Base-by-base conservation (phyloP, 1,140 invertebrate species). In the Diprion similis region DNA sequence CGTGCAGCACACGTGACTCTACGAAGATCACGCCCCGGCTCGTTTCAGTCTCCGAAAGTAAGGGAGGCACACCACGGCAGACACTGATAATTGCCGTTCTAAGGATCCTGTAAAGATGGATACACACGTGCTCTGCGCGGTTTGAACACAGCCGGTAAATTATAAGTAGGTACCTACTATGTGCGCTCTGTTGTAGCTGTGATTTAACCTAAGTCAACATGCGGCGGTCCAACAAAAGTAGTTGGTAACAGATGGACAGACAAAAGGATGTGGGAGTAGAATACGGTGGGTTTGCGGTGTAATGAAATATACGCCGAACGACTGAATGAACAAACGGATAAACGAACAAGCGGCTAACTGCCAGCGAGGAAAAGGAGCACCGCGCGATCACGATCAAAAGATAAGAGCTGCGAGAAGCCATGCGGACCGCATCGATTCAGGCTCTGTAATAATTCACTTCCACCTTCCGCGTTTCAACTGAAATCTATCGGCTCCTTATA, bases 191-290 rank as follows among this genome's bases (percentile, higher is more conserved):
- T 17, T 64, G 17, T 64, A 46, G 37, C 15, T 37, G 76, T 82
- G 81, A 84, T 84, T 83, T 81, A 83, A 79, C 81, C 73, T 73
- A 66, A 77, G 78, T 73, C 71, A 72, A 72, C 71, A 59, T 37
- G 24, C 24, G 24, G 24, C 24, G 24, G 24, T 37, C 24, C 75
- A 84, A 84, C 83, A 81, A 84, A 83, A 84, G 83, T 83, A 83
- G 82, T 37, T 6, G 24, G 24, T 37, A 37, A 37, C 77, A 78
- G 78, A 85, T 81, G 51, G 51, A 59, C 11, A 9, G 51, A 59
- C 51, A 59, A 59, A 59, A 59, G 78, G 67, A 82, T 79, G 83
- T 84, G 81, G 82, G 83, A 59, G 51, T 84, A 79, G 82, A 72
- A 81, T 37, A 37, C 66, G 76, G 78, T 74, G 74, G 74, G 72